Evolutionary conservation across 2,797 vertebrate species (phyloP).

Genomic region (Enteromius mattozi): DNA sequence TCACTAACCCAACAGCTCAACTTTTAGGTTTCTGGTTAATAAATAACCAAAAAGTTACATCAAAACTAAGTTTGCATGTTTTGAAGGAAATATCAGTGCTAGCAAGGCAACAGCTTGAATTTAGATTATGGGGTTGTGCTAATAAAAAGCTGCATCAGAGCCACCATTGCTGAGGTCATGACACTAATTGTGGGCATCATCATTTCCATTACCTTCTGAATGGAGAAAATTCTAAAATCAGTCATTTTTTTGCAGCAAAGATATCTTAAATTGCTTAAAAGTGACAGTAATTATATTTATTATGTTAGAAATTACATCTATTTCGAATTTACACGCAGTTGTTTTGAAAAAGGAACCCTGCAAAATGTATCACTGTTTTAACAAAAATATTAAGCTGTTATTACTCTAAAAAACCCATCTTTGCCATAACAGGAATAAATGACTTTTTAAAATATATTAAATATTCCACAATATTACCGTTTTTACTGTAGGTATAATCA

Average conservation of each 20-base stretch:
- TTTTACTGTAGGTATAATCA: not conserved
- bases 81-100: not conserved
- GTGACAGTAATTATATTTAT: not conserved
- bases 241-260: not conserved
- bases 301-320: not conserved
- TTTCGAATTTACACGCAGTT: not conserved
- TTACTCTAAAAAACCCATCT: not conserved
- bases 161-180: not conserved
- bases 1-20: not conserved
- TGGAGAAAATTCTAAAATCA: too few species aligned
- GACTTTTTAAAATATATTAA: not conserved
- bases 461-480: not conserved
- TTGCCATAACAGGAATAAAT: not conserved
- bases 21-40: slow-evolving; percentile 2
- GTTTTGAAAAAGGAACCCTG: too few species aligned
- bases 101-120: not conserved
- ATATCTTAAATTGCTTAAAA: not conserved
- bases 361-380: not conserved
- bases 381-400: not conserved
- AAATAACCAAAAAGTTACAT: not conserved
- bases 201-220: too few species aligned
- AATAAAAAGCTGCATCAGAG: not conserved
- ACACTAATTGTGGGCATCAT: not conserved
- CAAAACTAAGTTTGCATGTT: not conserved
- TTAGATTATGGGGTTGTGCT: not conserved